phyloP scores from a whole-genome alignment of 2,888 invertebrate species.

The Alcis repandata region DNA sequence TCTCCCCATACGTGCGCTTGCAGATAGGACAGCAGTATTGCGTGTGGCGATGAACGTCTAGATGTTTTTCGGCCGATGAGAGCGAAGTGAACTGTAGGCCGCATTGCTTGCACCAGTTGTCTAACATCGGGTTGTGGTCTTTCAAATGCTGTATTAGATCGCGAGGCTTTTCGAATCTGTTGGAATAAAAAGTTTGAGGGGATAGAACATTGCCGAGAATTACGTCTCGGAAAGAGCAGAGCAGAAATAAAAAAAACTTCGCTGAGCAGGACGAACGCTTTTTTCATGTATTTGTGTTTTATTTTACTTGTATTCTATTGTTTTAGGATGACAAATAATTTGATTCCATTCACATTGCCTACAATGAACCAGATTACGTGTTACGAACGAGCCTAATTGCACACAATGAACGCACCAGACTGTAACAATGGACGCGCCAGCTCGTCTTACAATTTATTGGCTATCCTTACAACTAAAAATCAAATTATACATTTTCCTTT shows the following conservation, averaged over 20 bases:
- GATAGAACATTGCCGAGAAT: neutral
- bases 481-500: too few species aligned
- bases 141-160: conserved; percentile 68
- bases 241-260: too few species aligned
- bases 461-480: too few species aligned
- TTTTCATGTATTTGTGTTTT: too few species aligned
- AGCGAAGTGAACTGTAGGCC: conserved; percentile 68
- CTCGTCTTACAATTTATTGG: too few species aligned
- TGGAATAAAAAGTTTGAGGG: neutral
- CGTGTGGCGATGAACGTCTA: conserved; percentile 68
- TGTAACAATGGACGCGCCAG: neutral
- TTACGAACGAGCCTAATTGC: neutral
- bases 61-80: conserved; percentile 65
- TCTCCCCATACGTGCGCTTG: conserved; percentile 83
- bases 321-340: too few species aligned
- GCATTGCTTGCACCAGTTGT: conserved; percentile 70
- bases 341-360: neutral
- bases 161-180: conserved; percentile 68
- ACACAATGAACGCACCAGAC: neutral
- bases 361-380: too few species aligned
- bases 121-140: conserved; percentile 54
- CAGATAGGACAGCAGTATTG: conserved; percentile 86
- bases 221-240: too few species aligned
- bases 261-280: too few species aligned
- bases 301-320: too few species aligned